Evolutionary conservation across 2,113 vertebrate species (phyloP), one percentile per base, ranked within the genome.

Genomic region (Lophochroa leadbeateri): DNA sequence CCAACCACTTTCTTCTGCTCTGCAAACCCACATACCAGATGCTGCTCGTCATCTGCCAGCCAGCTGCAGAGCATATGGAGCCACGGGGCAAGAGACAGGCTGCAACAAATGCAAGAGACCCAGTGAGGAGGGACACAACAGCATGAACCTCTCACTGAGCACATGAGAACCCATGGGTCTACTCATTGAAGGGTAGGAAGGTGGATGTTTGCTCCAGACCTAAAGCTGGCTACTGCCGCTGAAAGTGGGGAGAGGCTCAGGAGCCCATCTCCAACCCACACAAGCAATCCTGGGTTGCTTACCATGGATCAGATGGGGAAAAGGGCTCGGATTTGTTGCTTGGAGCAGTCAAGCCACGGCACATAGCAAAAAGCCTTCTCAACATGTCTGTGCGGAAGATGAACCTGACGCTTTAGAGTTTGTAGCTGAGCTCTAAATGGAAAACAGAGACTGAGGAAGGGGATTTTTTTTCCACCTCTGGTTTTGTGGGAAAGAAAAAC

Each of bases 391-490:
- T 5, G 3, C 4, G 6, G 69, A 92, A 61, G 83, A 92, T 0
- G 3, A 94, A 84, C 88, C 92, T 91, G 88, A 95, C 61, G 67
- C 61, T 94, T 86, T 74, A 57, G 88, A 79, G 61, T 41, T 68
- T 50, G 31, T 41, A 88, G 52, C 61, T 71, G 86, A 91, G 65
- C 31, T 76, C 13, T 72, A 95, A 97, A 96, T 94, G 78, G 63
- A 92, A 96, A 97, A 85, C 94, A 96, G 94, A 96, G 43, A 50
- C n/a, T 15, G 19, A 12, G 9, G 69, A 83, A 92, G 39, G 46
- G 21, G 0, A 11, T 2, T 39, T 77, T 86, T 87, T 86, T 86
- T n/a, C 88, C 61, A 89, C 39, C 64, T 92, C 80, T 89, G 72
- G 69, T 95, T 96, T 93, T 94, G 82, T 82, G 58, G 50, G 61